phyloP scores from a whole-genome alignment of 2,888 invertebrate genomes.

The Heteromurus nitidus region DNA sequence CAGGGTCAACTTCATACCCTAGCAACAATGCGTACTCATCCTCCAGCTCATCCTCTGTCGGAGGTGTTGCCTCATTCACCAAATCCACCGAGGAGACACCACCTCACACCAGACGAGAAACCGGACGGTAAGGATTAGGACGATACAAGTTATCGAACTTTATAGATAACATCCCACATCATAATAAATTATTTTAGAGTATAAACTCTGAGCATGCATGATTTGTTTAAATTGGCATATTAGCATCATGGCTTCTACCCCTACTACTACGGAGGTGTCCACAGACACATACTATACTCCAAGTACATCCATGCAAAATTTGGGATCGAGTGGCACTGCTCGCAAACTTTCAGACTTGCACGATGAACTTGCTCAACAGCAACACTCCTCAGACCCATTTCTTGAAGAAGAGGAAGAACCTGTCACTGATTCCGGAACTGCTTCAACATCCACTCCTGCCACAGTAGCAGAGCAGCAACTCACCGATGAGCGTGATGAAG shows the following conservation, averaged over 20 bases:
- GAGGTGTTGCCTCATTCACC: not conserved
- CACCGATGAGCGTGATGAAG: not conserved
- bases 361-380: conserved; percentile 2
- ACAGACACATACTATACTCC: conserved; percentile 69
- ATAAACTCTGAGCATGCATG: not conserved
- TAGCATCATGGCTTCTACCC: too few relatives aligned
- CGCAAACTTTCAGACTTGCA: conserved; percentile 12
- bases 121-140: conserved; percentile 31
- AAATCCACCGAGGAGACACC: conserved; percentile 7
- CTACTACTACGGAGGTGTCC: conserved; percentile 21
- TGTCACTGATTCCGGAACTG: conserved; percentile 10
- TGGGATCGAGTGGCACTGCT: conserved; percentile 17
- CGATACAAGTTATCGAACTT: too few relatives aligned
- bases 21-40: conserved; percentile 14
- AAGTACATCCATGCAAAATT: conserved; percentile 70
- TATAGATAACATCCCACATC: too few relatives aligned
- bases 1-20: not conserved
- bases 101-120: conserved; percentile 1
- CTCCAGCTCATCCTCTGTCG: conserved; percentile 2
- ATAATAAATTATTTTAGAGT: not conserved
- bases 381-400: not conserved
- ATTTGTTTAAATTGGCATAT: not conserved
- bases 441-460: conserved; percentile 23
- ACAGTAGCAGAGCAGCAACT: conserved; percentile 24
- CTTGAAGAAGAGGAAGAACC: conserved; percentile 35